Base-by-base conservation (phyloP, 2,113 vertebrate species). In the Hippocampus barbouri region DNA sequence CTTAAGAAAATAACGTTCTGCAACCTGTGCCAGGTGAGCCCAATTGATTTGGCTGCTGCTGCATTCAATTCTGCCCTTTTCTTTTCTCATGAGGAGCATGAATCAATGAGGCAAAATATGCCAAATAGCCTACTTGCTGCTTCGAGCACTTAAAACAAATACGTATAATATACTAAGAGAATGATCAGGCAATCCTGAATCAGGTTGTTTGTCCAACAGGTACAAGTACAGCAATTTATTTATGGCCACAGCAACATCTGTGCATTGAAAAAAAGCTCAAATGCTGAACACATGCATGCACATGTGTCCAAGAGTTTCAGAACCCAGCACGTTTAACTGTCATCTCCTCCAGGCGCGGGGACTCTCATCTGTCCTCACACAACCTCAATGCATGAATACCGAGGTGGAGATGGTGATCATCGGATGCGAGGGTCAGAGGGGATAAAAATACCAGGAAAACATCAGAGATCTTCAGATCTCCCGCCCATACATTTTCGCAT, bases 331-430 rank as follows among this genome's bases (percentile, higher is more conserved):
- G 41, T 43, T 43, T 43, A 43, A 43, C 43, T 45, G 43, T 45
- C 2, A 45, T 45, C 45, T 47, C 45, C 14, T 4, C 45, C 20
- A 21, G 51, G 20, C 51, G 1, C 34, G 5, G 34, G 34, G 23
- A 74, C 78, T 80, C 78, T 83, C 66, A 73, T 79, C 83, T 76
- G 59, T 57, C 72, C 66, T 63, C 51, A 53, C 82, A 76, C 63
- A 65, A 66, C 30, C 16, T 57, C 69, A 71, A 69, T 87, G 79
- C 87, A 84, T 79, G 70, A 72, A 79, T 68, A 63, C 70, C 56
- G 0, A 69, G 40, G 74, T 54, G 43, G 79, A 38, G 63, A 68
- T 62, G 25, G 66, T 21, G 53, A 16, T 12, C 56, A 45, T 7
- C 41, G 27, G 38, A 49, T 66, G 53, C 53, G 30, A 59, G n/a